Percentiles rank a stretch among this genome's conserved stretches.
Conservation (phyloP, 2,797 vertebrate species). For the Leptatherina wallacei region DNA sequence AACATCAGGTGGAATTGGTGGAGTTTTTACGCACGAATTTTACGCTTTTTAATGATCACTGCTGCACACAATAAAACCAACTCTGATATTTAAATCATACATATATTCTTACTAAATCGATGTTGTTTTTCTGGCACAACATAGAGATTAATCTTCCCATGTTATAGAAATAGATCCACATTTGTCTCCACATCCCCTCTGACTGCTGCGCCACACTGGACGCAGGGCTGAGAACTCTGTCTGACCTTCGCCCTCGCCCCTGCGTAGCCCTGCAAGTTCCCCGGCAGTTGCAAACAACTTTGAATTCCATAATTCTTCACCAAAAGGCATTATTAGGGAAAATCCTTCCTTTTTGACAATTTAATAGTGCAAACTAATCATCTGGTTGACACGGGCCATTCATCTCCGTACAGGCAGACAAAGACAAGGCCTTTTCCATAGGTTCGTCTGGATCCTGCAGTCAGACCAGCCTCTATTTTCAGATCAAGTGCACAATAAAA, state of each 20-base stretch:
- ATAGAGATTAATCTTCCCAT: constrained; percentile 44
- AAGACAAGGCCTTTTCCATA: constrained; percentile 87
- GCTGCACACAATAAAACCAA: background rate
- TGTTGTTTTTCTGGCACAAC: constrained; percentile 20
- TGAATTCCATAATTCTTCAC: constrained; percentile 88
- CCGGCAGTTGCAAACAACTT: constrained; percentile 78
- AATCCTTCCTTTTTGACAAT: constrained; percentile 94
- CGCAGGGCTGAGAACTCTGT: constrained; percentile 82
- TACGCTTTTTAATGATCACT: background rate
- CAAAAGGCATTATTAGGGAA: constrained; percentile 86
- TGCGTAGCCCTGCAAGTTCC: constrained; percentile 72
- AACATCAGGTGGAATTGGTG: background rate
- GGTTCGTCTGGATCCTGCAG: constrained; percentile 85
- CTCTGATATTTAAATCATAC: constrained; percentile 31
- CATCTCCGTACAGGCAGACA: constrained; percentile 91
- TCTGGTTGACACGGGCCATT: constrained; percentile 92
- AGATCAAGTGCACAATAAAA: constrained; percentile 89
- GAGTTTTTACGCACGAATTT: constrained; percentile 26
- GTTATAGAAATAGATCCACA: constrained; percentile 49
- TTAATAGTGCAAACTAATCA: constrained; percentile 96
- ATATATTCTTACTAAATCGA: constrained; percentile 16
- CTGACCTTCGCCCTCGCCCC: constrained; percentile 80
- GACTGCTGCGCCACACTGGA: constrained; percentile 69
- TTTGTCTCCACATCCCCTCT: constrained; percentile 59
- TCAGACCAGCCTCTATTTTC: constrained; percentile 87